Evolutionary conservation across 2,797 vertebrate genomes (phyloP), one percentile per base, ranked within the genome.

Genomic region (Crenuchus spilurus): DNA sequence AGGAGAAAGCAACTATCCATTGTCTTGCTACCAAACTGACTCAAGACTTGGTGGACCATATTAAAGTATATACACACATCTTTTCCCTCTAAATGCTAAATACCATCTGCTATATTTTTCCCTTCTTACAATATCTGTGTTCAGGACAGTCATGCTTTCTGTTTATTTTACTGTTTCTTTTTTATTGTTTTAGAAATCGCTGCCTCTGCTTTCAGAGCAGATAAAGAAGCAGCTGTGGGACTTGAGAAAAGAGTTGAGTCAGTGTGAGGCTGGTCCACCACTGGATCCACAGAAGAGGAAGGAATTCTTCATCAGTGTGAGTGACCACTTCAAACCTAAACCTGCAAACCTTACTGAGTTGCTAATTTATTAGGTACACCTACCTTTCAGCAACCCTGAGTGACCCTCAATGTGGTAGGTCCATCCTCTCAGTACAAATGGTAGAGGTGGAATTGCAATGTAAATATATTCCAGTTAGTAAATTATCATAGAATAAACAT

Each of bases 21-120:
- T 2, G 4, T 4, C 79, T 94, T 78, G 91, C 93, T 4, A 78
- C 87, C 7, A 91, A 84, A 57, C 90, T 94, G 55, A 92, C 91
- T 20, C 61, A 58, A 0, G 87, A 93, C 57, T 91, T 95, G 33
- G 92, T 93, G 52, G 7, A 16, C 2, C 92, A 92, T 72, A 94
- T 94, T 55, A 79, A 51, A 68, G 93, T 94, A 86, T 91, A 91
- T 52, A 28, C 16, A 3, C 30, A 16, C 58, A 20, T 2, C 1
- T n/a, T 10, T 51, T 4, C 39, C n/a, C 4, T 14, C 9, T 18
- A 7, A 31, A 49, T 4, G n/a, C n/a, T n/a, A n/a, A n/a, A n/a
- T n/a, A n/a, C n/a, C n/a, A n/a, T n/a, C n/a, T n/a, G n/a, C n/a
- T n/a, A n/a, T n/a, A n/a, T n/a, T 37, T 4, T 37, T 37, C 35